Evolutionary conservation across 2,113 vertebrate genomes (phyloP), one percentile per base, ranked within the genome.

Genomic region (Sminthopsis crassicaudata): DNA sequence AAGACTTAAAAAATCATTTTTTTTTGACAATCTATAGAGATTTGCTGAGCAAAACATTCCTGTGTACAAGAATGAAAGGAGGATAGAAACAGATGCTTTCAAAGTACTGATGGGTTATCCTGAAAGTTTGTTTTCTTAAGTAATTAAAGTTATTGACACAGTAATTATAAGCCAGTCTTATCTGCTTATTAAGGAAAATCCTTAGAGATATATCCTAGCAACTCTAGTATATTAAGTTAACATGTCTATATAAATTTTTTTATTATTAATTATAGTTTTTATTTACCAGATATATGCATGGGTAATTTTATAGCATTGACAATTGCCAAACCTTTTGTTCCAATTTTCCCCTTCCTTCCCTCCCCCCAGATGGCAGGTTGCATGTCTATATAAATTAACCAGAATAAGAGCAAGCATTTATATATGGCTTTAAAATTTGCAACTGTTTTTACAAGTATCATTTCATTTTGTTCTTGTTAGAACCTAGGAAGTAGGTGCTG

Each of bases 61-160:
- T 76, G 60, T n/a, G 14, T n/a, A 76, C 60, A n/a, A 76, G 60
- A n/a, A 76, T 76, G 60, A 76, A 19, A n/a, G 60, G 36, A 16
- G 26, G 19, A n/a, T 94, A 12, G 27, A 94, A 94, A 94, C 51
- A 67, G 53, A n/a, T 90, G 14, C 27, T 92, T 89, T n/a, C n/a
- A 30, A 91, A 84, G 90, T 57, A 48, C 50, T 91, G 89, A 42
- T 27, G 48, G 48, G 27, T 30, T 50, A 90, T 14, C 16, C 67
- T 25, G 90, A 91, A 46, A 92, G 7, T 16, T 84, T n/a, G 16
- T 88, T 94, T 84, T 48, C 89, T 92, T 36, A 91, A 46, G 54
- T 50, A 67, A 22, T 26, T 36, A 55, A 26, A 51, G 46, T 2
- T 92, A 23, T 0, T 52, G 30, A 84, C 89, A 23, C 46, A 22